Base-by-base conservation (phyloP, 1,140 invertebrate species). In the Cyrtorhinus lividipennis region DNA sequence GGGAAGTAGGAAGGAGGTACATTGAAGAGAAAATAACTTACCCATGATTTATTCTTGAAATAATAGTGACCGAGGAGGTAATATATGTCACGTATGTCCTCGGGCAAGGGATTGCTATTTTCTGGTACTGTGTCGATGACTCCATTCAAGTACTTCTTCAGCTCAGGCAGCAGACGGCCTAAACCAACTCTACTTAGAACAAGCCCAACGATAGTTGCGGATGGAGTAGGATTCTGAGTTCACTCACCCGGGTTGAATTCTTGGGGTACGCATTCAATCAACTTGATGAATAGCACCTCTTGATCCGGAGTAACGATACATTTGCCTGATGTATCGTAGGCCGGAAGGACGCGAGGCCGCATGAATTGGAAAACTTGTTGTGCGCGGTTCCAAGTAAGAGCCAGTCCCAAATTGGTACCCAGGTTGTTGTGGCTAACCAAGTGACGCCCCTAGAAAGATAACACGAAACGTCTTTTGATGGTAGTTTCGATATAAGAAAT, bases 31-130 rank as follows among this genome's bases (percentile, higher is more conserved):
- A n/a, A n/a, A n/a, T n/a, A 13, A 48, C 71, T 75, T 67, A 81
- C 77, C 77, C 77, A 79, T 60, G 85, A 84, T 64, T 88, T 89
- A 66, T 85, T 86, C 74, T 96, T 97, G 70, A 95, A 93, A 74
- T 95, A 86, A 76, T 88, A 92, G 76, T 96, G 93, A 3, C 83
- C 93, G 27, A 96, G 73, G 1, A 95, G 76, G 72, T 94, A 96
- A 72, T 89, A 96, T 53, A 94, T 82, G 45, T 87, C 83, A 18
- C 79, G 74, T 65, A 86, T 79, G 68, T 80, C 74, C 67, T 76
- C 76, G 1, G 79, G 80, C 18, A 76, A 60, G 1, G 68, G 65
- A 65, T 70, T 72, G 24, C 74, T 73, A 15, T 80, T 72, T 3
- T 69, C 68, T 0, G 83, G 81, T 57, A 83, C 70, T 62, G 75